Conservation (phyloP, 2,797 vertebrate genomes). For the Tolypeutes matacus region DNA sequence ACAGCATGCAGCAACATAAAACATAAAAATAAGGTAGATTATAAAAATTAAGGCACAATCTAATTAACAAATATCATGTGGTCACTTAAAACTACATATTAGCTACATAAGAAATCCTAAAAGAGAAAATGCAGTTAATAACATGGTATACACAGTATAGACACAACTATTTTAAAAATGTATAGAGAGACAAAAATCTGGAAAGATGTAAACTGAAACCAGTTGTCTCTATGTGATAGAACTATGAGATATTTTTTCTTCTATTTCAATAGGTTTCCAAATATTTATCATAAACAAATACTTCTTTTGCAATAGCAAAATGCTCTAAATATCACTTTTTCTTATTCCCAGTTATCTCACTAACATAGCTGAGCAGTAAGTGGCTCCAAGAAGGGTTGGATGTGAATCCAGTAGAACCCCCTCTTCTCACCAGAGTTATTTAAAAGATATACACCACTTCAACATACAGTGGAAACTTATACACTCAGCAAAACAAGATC, state of each 20-base stretch:
- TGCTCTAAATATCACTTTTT: background rate
- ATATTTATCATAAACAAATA: background rate
- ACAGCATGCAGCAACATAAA: background rate
- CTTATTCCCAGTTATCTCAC: background rate
- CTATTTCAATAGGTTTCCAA: background rate
- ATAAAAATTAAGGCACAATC: background rate
- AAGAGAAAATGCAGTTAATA: conserved; percentile 23
- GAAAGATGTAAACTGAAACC: background rate
- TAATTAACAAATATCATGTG: conserved; percentile 38
- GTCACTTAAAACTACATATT: background rate
- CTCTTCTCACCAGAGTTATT: background rate
- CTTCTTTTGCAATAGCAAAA: conserved; percentile 17
- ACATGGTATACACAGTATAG: background rate
- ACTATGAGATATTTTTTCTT: background rate
- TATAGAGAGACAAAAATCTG: background rate
- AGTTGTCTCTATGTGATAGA: background rate
- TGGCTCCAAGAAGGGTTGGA: background rate
- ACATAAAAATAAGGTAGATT: background rate
- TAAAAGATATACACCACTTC: background rate
- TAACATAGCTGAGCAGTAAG: background rate
- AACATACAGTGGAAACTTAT: background rate
- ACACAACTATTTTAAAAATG: background rate
- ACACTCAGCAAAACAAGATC: background rate
- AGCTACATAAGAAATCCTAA: background rate
- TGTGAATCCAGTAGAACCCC: background rate